Evolutionary conservation across 2,113 vertebrate species (phyloP).

Genomic region (Gila orcuttii): DNA sequence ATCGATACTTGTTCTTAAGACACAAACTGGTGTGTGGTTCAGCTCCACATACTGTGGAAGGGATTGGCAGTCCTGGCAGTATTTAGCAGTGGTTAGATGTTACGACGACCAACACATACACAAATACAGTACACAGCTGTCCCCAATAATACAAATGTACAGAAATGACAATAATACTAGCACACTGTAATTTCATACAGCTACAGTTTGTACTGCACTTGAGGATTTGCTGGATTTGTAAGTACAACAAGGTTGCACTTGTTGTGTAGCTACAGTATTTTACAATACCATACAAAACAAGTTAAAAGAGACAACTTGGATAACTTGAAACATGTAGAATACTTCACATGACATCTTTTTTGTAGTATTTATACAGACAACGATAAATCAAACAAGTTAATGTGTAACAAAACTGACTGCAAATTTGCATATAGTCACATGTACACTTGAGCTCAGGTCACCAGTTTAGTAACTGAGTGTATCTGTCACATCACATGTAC

Average conservation of each 20-base stretch:
- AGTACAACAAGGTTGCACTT: constrained; percentile 6
- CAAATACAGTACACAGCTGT: constrained; percentile 12
- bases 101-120: constrained; percentile 20
- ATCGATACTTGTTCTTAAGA: constrained; percentile 41
- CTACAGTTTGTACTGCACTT: constrained; percentile 29
- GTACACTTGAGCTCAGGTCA: background rate
- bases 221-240: constrained; percentile 34
- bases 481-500: background rate
- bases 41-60: constrained; percentile 8
- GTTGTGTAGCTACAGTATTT: constrained; percentile 1
- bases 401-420: background rate
- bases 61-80: constrained; percentile 45
- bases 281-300: constrained; percentile 2
- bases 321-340: background rate
- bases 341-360: constrained; percentile 6
- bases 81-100: constrained; percentile 36
- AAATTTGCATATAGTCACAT: background rate
- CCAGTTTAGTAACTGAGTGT: too few species aligned
- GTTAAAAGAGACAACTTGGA: background rate
- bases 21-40: constrained; percentile 49
- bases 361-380: constrained; percentile 1
- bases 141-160: constrained; percentile 5
- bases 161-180: constrained; percentile 19
- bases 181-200: constrained; percentile 1
- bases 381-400: background rate